Evolutionary conservation across 2,113 vertebrate genomes (phyloP), one percentile per base, ranked within the genome.

Genomic region (Thunnus thynnus): DNA sequence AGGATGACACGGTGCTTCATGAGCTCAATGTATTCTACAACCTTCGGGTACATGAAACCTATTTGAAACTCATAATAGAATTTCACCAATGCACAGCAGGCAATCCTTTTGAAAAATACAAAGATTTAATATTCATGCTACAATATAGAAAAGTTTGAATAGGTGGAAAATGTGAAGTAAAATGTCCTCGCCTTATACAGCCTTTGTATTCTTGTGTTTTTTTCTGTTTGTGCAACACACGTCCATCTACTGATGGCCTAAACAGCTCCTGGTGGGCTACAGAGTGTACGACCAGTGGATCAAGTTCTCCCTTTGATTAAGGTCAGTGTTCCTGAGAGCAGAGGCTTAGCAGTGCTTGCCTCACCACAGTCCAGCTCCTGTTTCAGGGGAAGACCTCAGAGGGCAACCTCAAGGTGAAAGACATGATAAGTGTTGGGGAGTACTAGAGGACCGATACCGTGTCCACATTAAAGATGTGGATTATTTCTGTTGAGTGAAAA

Each of bases 331-430:
- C 70, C 71, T 87, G 74, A 84, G 77, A 76, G 66, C 76, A 70
- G 64, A 61, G 85, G 63, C 73, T 86, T 70, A 69, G 81, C 69
- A 73, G 57, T 66, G 82, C 80, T 69, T 7, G 2, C 50, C 71
- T 91, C 84, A 88, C 90, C 83, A 54, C 91, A 92, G 74, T 54
- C 71, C 83, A 66, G 83, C 76, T 94, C 89, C 74, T 67, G 70
- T 93, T 93, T 89, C 92, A 86, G 72, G 60, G 80, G 68, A 81
- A 91, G 58, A 78, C 20, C 79, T 84, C 41, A 87, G 74, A 86
- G 86, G 79, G 71, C 83, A 78, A 71, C 78, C 86, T 92, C 69
- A 89, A 91, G 87, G 90, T 90, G 87, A 91, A 83, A 75, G 71
- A 67, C 72, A 44, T 54, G 48, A 63, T 47, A 63, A 73, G 86